Base-by-base conservation (phyloP, 2,888 invertebrate species). In the Tetranychus piercei region DNA sequence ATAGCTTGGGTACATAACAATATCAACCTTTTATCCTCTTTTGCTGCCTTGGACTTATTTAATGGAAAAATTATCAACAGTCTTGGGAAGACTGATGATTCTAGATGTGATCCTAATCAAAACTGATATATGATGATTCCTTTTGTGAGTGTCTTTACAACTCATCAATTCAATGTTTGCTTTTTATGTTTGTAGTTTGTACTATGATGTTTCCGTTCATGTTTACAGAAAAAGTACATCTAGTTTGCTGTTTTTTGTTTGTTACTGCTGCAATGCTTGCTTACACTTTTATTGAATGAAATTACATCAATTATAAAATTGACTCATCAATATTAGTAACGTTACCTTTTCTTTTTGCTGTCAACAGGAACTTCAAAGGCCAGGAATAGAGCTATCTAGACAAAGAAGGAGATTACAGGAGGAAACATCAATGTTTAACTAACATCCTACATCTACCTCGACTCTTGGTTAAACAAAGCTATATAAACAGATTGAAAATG, bases 221-320 rank as follows among this genome's bases (percentile, higher is more conserved):
- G 34, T 34, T 34, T 34, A 34, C 34, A 34, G 34, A 34, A 34
- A 34, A 34, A 34, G 34, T 34, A 34, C 34, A 34, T 34, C 34
- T 34, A 34, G 34, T 34, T 34, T 34, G 34, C 34, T 23, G 23
- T 23, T 23, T 23, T 23, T 23, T 23, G 23, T 23, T 1, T 23
- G 23, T 23, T 23, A 3, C 23, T 34, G 34, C 34, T 34, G 34
- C 34, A 34, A 5, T 55, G 55, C 55, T 55, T 55, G 55, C 2
- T 55, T 55, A 9, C 9, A 55, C 7, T 15, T 55, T 55, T 15
- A 55, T 15, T 55, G 9, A 15, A 55, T 55, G 55, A 55, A 15
- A 55, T 55, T 55, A 55, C 55, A 55, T 55, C 55, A 55, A 55
- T 55, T 55, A 55, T 55, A 55, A 55, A 55, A 55, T 55, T 55